Percentiles rank a stretch among this genome's conserved stretches.
Conservation (phyloP, 2,888 invertebrate genomes). For the Pseudanteris insignis region DNA sequence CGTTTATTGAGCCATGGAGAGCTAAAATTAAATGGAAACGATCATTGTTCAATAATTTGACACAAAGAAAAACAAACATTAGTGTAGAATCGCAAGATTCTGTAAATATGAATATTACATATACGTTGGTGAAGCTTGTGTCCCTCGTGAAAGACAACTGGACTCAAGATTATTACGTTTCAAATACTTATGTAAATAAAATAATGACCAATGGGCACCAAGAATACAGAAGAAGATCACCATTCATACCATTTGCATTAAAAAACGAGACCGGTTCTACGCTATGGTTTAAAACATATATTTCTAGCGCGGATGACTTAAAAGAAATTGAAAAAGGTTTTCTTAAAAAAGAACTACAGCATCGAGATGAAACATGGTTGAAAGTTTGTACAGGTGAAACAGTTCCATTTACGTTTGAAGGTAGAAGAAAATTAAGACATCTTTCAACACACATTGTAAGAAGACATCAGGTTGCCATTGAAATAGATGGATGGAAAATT, state of each 20-base stretch:
- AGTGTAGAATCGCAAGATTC: slow-evolving; percentile 75
- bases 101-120: slow-evolving; percentile 88
- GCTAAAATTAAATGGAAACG: slow-evolving; percentile 74
- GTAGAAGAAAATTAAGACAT: slow-evolving; percentile 76
- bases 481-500: slow-evolving; percentile 89
- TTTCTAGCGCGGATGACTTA: slow-evolving; percentile 74
- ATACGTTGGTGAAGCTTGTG: slow-evolving; percentile 84
- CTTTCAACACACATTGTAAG: slow-evolving; percentile 80
- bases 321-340: slow-evolving; percentile 48
- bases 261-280: slow-evolving; percentile 90
- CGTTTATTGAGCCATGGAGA: slow-evolving; percentile 89
- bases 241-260: slow-evolving; percentile 94
- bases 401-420: slow-evolving; percentile 87
- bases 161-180: slow-evolving; percentile 80
- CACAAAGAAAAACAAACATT: slow-evolving; percentile 72
- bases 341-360: slow-evolving; percentile 63
- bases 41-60: slow-evolving; percentile 70
- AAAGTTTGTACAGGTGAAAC: slow-evolving; percentile 78
- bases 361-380: slow-evolving; percentile 73
- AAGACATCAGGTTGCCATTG: slow-evolving; percentile 87
- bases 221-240: slow-evolving; percentile 79
- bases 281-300: slow-evolving; percentile 86
- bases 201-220: slow-evolving; percentile 67
- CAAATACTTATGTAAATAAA: slow-evolving; percentile 50
- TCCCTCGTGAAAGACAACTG: slow-evolving; percentile 85